phyloP scores from a whole-genome alignment of 2,113 vertebrate species.

The Dromaius novaehollandiae region DNA sequence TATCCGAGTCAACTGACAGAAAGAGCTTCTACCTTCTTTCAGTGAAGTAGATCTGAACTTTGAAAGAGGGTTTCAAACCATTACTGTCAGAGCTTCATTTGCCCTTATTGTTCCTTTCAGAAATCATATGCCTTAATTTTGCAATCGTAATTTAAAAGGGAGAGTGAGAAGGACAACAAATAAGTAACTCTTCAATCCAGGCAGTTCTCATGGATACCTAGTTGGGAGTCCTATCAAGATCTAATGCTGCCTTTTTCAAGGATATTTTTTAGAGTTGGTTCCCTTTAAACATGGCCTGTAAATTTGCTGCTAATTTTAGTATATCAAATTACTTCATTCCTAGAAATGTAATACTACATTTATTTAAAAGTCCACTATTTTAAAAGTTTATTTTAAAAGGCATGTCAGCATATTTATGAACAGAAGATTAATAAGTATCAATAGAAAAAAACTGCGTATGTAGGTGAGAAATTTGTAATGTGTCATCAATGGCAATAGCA shows the following conservation, averaged over 20 bases:
- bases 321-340: background rate
- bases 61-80: background rate
- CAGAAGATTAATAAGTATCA: background rate
- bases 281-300: background rate
- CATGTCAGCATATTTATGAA: background rate
- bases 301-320: background rate
- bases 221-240: too few species aligned
- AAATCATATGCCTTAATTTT: background rate
- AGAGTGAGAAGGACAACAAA: background rate
- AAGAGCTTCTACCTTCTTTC: background rate
- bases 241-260: background rate
- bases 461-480: background rate
- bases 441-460: fast-evolving
- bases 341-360: background rate
- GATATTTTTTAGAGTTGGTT: background rate
- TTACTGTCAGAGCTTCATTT: background rate
- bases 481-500: background rate
- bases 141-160: background rate
- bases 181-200: background rate
- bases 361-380: background rate
- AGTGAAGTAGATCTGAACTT: background rate
- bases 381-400: background rate
- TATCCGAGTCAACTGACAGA: background rate
- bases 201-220: background rate
- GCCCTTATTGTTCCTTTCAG: background rate